Percentiles rank a stretch among this genome's conserved stretches.
These are phyloP conservation scores for Scatophagus argus DNA, from an alignment of 2,113 vertebrate species.

Conservation along the genomic window DNA sequence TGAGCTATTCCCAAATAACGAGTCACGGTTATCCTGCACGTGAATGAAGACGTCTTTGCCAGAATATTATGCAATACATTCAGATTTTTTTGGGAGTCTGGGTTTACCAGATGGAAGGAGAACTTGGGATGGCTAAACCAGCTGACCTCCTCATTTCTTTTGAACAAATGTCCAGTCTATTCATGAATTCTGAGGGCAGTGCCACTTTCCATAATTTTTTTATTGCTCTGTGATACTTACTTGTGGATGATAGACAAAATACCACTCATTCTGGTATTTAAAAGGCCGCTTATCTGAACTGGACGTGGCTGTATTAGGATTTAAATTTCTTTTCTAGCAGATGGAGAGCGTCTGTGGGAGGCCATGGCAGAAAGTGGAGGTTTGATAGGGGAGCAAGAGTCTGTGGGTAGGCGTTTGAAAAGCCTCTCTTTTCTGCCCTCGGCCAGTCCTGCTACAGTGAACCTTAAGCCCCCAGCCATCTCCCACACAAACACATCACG, in stretches of 20 bases:
- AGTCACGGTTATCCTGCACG: constrained; percentile 52
- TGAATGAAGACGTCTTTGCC: constrained; percentile 24
- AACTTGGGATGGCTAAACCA: not conserved
- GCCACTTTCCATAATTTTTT: not conserved
- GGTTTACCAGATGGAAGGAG: constrained; percentile 46
- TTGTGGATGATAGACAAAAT: not conserved
- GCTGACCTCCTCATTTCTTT: constrained; percentile 20
- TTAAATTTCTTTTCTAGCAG: constrained; percentile 31
- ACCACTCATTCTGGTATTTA: not conserved
- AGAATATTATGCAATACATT: constrained; percentile 54
- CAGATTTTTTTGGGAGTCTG: constrained; percentile 21
- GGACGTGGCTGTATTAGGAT: not conserved
- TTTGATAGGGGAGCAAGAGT: constrained; percentile 40
- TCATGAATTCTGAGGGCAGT: not conserved
- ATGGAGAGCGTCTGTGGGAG: constrained; percentile 65
- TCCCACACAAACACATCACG: constrained; percentile 62
- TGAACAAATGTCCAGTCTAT: not conserved
- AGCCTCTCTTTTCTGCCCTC: constrained; percentile 62
- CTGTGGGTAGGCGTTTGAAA: constrained; percentile 71
- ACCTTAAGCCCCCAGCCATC: constrained; percentile 57
- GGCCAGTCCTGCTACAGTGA: constrained; percentile 55
- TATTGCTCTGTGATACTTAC: not conserved
- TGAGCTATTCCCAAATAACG: constrained; percentile 28
- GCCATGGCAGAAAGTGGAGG: constrained; percentile 34
- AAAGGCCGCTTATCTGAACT: constrained; percentile 10